Percentiles rank a stretch among this genome's conserved stretches.
Evolutionary conservation across 1,140 invertebrate genomes (phyloP).

Genomic region (Anastatus disparis): DNA sequence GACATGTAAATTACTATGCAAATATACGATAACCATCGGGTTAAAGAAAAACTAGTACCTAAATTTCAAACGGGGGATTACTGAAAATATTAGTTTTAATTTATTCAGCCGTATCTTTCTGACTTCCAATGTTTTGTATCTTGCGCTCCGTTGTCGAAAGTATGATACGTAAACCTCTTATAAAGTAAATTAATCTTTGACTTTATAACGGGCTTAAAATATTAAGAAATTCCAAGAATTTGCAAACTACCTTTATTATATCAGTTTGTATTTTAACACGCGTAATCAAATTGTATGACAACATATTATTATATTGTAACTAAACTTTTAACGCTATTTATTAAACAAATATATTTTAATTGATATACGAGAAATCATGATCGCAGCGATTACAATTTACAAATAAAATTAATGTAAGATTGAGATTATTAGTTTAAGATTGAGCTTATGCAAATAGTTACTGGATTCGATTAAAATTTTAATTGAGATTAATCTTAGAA

Average conservation of each 20-base stretch:
- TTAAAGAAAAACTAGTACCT: slow-evolving; percentile 25
- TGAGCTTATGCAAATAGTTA: too few species aligned
- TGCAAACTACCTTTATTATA: background rate
- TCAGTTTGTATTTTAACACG: too few species aligned
- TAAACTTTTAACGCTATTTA: too few species aligned
- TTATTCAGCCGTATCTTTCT: background rate
- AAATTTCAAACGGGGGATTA: slow-evolving; percentile 16
- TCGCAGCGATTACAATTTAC: too few species aligned
- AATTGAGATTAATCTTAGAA: too few species aligned
- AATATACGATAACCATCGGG: slow-evolving; percentile 11
- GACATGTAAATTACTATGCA: slow-evolving; percentile 30
- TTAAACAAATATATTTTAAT: too few species aligned
- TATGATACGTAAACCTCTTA: background rate
- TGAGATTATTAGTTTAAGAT: too few species aligned
- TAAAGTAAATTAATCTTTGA: background rate
- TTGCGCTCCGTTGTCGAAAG: background rate
- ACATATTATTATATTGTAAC: too few species aligned
- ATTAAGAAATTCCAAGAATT: background rate
- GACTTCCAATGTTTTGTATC: background rate
- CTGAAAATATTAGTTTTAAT: slow-evolving; percentile 14
- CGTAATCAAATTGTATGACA: too few species aligned
- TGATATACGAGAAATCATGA: too few species aligned
- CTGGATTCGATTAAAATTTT: too few species aligned
- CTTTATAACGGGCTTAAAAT: background rate
- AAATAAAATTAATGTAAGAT: too few species aligned